A percentile compares a stretch with the other conserved stretches of the same genome.
These are phyloP conservation scores for Drosophila asahinai DNA, from an alignment of 1,140 invertebrate species.

Conservation along the genomic window DNA sequence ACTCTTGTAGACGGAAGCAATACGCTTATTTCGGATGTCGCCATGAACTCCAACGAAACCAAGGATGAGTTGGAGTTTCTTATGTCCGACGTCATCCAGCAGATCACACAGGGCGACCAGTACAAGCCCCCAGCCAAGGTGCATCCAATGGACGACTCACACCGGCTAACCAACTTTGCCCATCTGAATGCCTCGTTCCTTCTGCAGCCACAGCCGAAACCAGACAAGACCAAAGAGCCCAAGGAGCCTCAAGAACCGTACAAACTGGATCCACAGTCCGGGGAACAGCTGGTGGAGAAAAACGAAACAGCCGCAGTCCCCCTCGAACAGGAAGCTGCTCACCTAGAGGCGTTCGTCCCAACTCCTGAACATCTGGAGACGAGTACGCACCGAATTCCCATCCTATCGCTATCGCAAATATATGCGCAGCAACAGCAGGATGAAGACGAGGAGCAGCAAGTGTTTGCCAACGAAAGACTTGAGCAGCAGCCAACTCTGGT, in stretches of 20 bases:
- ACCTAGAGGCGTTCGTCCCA: conserved; percentile 21
- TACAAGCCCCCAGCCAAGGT: conserved; percentile 13
- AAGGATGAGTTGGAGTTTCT: conserved; percentile 79
- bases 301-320: conserved; percentile 23
- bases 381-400: conserved; percentile 49
- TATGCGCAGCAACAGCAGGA: conserved; percentile 78
- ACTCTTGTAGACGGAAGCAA: conserved; percentile 77
- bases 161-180: conserved; percentile 73
- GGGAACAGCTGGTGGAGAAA: conserved; percentile 7
- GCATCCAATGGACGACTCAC: conserved; percentile 28
- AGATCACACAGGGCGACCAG: conserved; percentile 59
- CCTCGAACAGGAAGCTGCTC: conserved; percentile 47
- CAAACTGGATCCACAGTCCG: conserved; percentile 8
- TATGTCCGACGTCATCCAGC: conserved; percentile 78
- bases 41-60: conserved; percentile 75
- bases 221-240: conserved; percentile 17
- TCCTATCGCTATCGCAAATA: conserved; percentile 75
- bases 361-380: conserved; percentile 27
- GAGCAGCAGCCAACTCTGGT: conserved; percentile 46
- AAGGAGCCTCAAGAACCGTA: conserved; percentile 6
- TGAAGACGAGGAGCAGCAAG: conserved; percentile 62
- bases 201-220: conserved; percentile 43
- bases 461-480: conserved; percentile 51
- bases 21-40: conserved; percentile 50
- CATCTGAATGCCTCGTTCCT: conserved; percentile 76